These are phyloP conservation scores for Ptilodon capucinus DNA, from an alignment of 2,888 invertebrate genomes.

Conservation along the genomic window DNA sequence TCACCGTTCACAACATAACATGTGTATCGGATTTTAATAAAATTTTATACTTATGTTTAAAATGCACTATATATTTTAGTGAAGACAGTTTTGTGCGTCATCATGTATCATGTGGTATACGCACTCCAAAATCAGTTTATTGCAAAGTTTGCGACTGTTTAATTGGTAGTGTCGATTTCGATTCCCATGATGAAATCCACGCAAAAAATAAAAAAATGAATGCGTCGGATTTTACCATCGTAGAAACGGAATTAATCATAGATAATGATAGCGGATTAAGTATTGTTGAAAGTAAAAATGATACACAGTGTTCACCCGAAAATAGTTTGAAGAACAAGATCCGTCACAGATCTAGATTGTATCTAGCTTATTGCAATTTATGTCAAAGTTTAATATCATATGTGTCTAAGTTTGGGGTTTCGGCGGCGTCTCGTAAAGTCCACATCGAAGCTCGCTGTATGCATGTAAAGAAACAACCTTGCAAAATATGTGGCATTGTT, in stretches of 20 bases:
- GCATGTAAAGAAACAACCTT: constrained; percentile 39
- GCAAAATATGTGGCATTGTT: constrained; percentile 57
- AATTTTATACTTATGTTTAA: constrained; percentile 55
- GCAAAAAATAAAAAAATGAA: constrained; percentile 17
- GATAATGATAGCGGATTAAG: constrained; percentile 10
- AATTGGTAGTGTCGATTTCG: constrained; percentile 41
- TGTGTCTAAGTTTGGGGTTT: constrained; percentile 27
- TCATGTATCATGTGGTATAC: constrained; percentile 40
- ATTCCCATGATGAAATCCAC: constrained; percentile 38
- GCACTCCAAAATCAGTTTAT: constrained; percentile 39
- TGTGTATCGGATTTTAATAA: constrained; percentile 28
- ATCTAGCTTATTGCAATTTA: constrained; percentile 45
- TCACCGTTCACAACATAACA: constrained; percentile 45
- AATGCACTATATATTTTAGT: constrained; percentile 55
- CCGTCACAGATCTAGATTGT: constrained; percentile 13
- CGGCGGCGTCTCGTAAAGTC: constrained; percentile 25
- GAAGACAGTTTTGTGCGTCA: constrained; percentile 50
- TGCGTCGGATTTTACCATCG: constrained; percentile 34
- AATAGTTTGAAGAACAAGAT: neutral
- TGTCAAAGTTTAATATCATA: constrained; percentile 52
- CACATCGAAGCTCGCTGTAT: constrained; percentile 45
- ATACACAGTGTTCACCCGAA: neutral
- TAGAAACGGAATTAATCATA: constrained; percentile 25
- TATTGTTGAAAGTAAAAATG: constrained; percentile 13
- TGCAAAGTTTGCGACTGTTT: constrained; percentile 59